Percentiles rank a stretch among this genome's conserved stretches.
phyloP scores from a whole-genome alignment of 2,113 vertebrate genomes.

The Psettodes erumei region DNA sequence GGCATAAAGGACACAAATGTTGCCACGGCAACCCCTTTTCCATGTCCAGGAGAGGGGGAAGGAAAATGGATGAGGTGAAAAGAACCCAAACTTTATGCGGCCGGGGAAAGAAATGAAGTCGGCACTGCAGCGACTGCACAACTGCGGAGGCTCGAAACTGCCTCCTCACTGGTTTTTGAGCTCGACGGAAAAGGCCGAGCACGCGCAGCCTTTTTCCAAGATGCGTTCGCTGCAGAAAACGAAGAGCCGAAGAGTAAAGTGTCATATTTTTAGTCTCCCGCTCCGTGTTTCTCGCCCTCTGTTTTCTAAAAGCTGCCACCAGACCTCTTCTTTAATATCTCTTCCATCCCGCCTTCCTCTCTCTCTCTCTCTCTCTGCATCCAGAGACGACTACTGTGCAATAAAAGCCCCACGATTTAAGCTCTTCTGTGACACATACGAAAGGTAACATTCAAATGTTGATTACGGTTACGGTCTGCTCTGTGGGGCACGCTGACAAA shows the following conservation, averaged over 20 bases:
- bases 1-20: constrained; percentile 26
- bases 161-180: not conserved
- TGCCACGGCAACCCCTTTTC: constrained; percentile 39
- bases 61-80: constrained; percentile 15
- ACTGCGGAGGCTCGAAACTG: not conserved
- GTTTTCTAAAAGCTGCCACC: not conserved
- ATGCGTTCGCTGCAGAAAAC: not conserved
- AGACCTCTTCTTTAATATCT: not conserved
- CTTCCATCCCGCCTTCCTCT: not conserved
- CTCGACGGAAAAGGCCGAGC: not conserved
- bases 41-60: not conserved
- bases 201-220: not conserved
- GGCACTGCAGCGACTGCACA: not conserved
- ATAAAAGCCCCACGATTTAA: not conserved
- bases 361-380: not conserved
- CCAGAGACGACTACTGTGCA: not conserved
- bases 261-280: not conserved
- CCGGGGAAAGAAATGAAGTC: not conserved
- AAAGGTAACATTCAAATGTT: not conserved
- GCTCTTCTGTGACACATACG: not conserved
- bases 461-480: constrained; percentile 18
- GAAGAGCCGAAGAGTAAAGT: too few species aligned
- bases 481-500: too few species aligned
- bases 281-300: not conserved
- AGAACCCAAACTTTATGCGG: constrained; percentile 29